Conservation (phyloP, 1,140 invertebrate species). For the Patella vulgata region DNA sequence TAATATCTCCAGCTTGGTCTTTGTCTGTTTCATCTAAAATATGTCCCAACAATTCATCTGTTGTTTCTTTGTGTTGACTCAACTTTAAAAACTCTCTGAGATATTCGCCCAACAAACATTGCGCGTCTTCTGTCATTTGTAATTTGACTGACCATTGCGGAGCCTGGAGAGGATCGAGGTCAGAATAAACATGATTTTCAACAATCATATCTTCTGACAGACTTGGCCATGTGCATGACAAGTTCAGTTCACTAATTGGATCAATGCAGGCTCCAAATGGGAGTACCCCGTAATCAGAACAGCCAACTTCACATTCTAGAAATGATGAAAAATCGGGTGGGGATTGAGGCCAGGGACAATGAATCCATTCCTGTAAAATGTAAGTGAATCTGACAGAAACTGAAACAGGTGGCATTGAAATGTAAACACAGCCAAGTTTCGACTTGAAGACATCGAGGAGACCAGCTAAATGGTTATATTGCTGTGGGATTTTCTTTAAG, state of each 20-base stretch:
- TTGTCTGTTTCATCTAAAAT: conserved; percentile 38
- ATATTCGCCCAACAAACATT: conserved; percentile 66
- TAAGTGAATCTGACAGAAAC: conserved; percentile 88
- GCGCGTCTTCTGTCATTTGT: conserved; percentile 63
- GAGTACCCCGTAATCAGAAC: conserved; percentile 73
- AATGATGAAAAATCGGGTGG: conserved; percentile 78
- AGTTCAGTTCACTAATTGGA: conserved; percentile 80
- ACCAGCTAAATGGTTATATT: conserved; percentile 83
- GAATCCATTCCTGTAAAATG: conserved; percentile 76
- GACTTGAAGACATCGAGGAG: conserved; percentile 67
- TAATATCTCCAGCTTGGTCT: conserved; percentile 53
- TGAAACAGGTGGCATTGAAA: conserved; percentile 71
- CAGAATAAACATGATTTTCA: conserved; percentile 83
- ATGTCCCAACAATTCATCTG: conserved; percentile 65
- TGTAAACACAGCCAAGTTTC: conserved; percentile 63
- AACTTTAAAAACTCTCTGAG: conserved; percentile 63
- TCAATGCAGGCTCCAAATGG: conserved; percentile 87
- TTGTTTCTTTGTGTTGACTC: conserved; percentile 62
- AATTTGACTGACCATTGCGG: conserved; percentile 76
- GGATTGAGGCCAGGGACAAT: conserved; percentile 74
- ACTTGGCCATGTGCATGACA: conserved; percentile 89
- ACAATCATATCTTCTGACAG: conserved; percentile 87
- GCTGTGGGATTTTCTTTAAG: conserved; percentile 80
- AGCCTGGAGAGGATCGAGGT: conserved; percentile 87
- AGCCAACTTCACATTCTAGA: conserved; percentile 72